Evolutionary conservation across 2,113 vertebrate genomes (phyloP).

Genomic region (Lagenorhynchus albirostris): DNA sequence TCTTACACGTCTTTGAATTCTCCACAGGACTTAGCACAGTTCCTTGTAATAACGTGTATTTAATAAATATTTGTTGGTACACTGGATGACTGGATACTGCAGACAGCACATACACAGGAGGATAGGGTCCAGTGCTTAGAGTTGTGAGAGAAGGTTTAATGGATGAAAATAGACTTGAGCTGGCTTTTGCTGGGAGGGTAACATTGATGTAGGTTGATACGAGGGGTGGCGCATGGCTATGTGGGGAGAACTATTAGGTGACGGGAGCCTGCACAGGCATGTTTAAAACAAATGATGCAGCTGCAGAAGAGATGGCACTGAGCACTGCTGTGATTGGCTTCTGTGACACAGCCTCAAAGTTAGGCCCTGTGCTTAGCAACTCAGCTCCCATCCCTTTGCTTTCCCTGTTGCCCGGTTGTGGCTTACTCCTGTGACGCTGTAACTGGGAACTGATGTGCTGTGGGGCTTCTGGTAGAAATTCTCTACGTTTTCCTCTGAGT

Average conservation of each 20-base stretch:
- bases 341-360: neutral
- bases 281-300: neutral
- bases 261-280: neutral
- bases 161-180: neutral
- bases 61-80: neutral
- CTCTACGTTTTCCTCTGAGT: neutral
- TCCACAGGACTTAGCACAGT: neutral
- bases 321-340: neutral
- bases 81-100: neutral
- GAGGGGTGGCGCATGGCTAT: neutral
- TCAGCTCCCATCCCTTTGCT: fast-evolving
- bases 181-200: neutral
- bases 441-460: neutral
- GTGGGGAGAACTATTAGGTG: neutral
- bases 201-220: neutral
- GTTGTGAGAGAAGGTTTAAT: neutral
- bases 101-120: fast-evolving
- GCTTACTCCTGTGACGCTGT: neutral
- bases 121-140: neutral
- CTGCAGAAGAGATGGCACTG: neutral
- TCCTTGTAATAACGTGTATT: neutral
- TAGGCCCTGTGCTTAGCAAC: neutral
- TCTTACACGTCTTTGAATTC: neutral
- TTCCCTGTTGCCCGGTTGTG: neutral
- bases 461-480: neutral